These are phyloP conservation scores for Galeopsomyia nigrocyanea DNA, from an alignment of 2,888 invertebrate genomes.

Conservation along the genomic window DNA sequence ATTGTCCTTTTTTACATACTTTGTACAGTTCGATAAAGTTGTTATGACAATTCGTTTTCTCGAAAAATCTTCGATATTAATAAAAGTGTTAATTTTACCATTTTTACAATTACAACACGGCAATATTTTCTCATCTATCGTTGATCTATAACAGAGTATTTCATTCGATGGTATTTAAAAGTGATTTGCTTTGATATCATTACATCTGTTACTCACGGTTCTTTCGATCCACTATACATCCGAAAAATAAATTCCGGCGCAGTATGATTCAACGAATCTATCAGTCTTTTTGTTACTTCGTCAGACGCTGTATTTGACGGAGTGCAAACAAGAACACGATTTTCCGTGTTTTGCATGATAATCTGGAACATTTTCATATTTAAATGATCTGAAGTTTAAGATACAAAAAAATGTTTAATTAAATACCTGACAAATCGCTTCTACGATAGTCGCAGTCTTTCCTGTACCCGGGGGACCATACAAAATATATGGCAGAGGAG, in stretches of 20 bases:
- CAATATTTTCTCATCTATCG: too few species aligned
- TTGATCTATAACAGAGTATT: too few species aligned
- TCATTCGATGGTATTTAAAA: too few species aligned
- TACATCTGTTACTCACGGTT: slow-evolving; percentile 48
- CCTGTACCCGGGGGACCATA: slow-evolving; percentile 14
- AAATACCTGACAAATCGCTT: slow-evolving; percentile 6
- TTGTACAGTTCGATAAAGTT: too few species aligned
- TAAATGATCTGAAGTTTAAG: not conserved
- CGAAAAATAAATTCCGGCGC: slow-evolving; percentile 46
- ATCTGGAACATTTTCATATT: slow-evolving; percentile 69
- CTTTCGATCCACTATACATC: slow-evolving; percentile 51
- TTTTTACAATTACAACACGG: too few species aligned
- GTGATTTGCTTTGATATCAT: slow-evolving; percentile 6
- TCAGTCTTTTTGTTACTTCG: slow-evolving; percentile 73
- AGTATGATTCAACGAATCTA: slow-evolving; percentile 61
- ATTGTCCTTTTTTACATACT: slow-evolving; percentile 68
- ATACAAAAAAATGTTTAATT: not conserved
- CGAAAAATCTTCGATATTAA: too few species aligned
- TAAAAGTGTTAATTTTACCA: slow-evolving; percentile 73
- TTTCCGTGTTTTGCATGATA: slow-evolving; percentile 60
- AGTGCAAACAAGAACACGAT: slow-evolving; percentile 75
- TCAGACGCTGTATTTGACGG: slow-evolving; percentile 83
- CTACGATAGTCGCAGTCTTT: slow-evolving; percentile 4
- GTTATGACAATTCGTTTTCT: too few species aligned
- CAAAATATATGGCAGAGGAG: not conserved